Base-by-base conservation (phyloP, 2,113 vertebrate species). In the Calyptomena viridis region DNA sequence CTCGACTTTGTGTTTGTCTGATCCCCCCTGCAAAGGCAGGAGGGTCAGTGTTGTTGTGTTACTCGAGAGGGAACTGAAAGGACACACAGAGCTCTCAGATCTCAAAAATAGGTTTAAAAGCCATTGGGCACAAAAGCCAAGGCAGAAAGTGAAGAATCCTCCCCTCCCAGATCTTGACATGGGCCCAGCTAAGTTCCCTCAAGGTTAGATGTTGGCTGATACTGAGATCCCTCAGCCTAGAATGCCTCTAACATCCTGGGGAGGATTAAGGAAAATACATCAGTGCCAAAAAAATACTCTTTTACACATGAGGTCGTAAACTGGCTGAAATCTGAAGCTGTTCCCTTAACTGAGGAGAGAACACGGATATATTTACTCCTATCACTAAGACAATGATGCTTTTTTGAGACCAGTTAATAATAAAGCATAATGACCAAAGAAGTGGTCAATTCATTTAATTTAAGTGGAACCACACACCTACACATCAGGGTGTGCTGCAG, bases 61-160 rank as follows among this genome's bases (percentile, higher is more conserved):
- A 50, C 87, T 93, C 3, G 0, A 77, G 94, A 80, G 79, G 82
- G 79, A 83, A 50, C 74, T 74, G 71, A 88, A 88, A 86, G 82
- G 72, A 95, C 72, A 93, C 68, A 50, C 35, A 56, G 50, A 78
- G 68, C 82, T 83, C 82, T 92, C 79, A 82, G 84, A 94, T 95
- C 53, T 83, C 77, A 94, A 77, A 93, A 87, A 91, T 2, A 86
- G 82, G 12, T 79, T 94, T 87, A 52, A 78, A 92, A 87, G 64
- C 58, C 58, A 64, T 17, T 31, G 72, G 81, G 84, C 84, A 91
- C 53, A 94, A 94, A 94, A 89, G 87, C 6, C 67, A 80, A n/a
- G 28, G 66, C 84, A 93, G 58, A 91, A 64, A 91, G 62, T n/a
- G 49, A 62, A 71, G 87, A 83, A 58, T 58, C 14, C 21, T 93